Conservation (phyloP, 2,888 invertebrate species). For the Stratiomys singularior region DNA sequence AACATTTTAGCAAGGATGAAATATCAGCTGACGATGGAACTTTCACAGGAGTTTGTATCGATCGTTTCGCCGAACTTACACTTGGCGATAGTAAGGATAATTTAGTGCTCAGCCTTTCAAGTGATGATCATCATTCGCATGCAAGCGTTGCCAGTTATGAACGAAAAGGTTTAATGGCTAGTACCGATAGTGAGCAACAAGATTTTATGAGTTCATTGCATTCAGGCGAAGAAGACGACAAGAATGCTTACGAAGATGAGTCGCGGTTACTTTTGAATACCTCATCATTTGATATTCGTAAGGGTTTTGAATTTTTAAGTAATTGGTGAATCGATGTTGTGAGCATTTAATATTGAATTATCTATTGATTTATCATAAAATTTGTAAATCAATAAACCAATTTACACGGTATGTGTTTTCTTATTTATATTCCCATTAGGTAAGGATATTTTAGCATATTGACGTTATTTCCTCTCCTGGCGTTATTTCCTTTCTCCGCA, state of each 20-base stretch:
- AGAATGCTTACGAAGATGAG: slow-evolving; percentile 31
- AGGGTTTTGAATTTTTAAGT: slow-evolving; percentile 60
- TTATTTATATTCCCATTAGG: too few relatives aligned
- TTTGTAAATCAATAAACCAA: too few relatives aligned
- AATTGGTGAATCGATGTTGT: slow-evolving; percentile 56
- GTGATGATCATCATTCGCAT: slow-evolving; percentile 7
- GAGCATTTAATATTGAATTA: too few relatives aligned
- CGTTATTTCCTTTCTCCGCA: too few relatives aligned
- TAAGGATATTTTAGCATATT: too few relatives aligned
- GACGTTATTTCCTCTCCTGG: too few relatives aligned
- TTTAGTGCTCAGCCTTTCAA: slow-evolving; percentile 42
- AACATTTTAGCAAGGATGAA: background rate
- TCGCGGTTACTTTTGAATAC: slow-evolving; percentile 24
- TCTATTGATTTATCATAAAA: too few relatives aligned
- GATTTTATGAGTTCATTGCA: slow-evolving; percentile 20
- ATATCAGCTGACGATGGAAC: background rate
- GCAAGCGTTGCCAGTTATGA: background rate
- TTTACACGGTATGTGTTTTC: too few relatives aligned
- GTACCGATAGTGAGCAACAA: background rate
- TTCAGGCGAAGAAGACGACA: slow-evolving; percentile 42
- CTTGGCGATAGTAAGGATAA: slow-evolving; percentile 48
- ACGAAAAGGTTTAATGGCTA: background rate
- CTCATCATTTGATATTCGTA: slow-evolving; percentile 54
- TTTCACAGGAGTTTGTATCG: too few relatives aligned
- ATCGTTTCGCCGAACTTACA: slow-evolving; percentile 17